A percentile compares a stretch with the other conserved stretches of the same genome.
phyloP scores from a whole-genome alignment of 1,140 invertebrate genomes.

The Calliphora vicina region DNA sequence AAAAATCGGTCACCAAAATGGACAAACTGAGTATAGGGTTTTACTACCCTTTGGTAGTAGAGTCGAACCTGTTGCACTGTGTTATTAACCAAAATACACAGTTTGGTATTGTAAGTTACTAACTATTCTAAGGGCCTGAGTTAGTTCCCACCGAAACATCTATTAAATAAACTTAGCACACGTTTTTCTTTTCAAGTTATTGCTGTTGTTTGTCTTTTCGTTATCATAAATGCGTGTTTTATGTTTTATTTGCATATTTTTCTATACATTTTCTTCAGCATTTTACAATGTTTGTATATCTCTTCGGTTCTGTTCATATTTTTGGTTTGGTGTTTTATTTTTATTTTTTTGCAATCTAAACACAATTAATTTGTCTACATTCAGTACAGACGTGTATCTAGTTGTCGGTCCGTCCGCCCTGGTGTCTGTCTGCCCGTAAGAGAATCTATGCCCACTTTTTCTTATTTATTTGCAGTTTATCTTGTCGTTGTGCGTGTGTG shows the following conservation, averaged over 20 bases:
- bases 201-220: neutral
- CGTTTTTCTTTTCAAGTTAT: neutral
- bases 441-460: neutral
- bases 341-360: neutral
- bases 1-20: no score
- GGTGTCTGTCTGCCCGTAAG: neutral
- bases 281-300: neutral
- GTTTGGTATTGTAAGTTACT: no score
- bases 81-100: no score
- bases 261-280: neutral
- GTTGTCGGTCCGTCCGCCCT: neutral
- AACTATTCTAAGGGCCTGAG: neutral
- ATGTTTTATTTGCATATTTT: slow-evolving; percentile 1
- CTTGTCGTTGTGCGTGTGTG: neutral
- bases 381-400: neutral
- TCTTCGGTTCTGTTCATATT: neutral
- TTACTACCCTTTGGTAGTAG: no score
- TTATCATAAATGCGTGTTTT: slow-evolving; percentile 3
- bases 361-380: slow-evolving; percentile 13
- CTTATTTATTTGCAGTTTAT: neutral
- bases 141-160: neutral
- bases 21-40: no score
- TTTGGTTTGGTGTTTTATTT: neutral
- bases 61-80: no score
- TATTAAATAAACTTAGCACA: neutral